Percentiles rank a stretch among this genome's conserved stretches.
These are phyloP conservation scores for Penaeus vannamei DNA, from an alignment of 1,140 invertebrate genomes.

Conservation along the genomic window DNA sequence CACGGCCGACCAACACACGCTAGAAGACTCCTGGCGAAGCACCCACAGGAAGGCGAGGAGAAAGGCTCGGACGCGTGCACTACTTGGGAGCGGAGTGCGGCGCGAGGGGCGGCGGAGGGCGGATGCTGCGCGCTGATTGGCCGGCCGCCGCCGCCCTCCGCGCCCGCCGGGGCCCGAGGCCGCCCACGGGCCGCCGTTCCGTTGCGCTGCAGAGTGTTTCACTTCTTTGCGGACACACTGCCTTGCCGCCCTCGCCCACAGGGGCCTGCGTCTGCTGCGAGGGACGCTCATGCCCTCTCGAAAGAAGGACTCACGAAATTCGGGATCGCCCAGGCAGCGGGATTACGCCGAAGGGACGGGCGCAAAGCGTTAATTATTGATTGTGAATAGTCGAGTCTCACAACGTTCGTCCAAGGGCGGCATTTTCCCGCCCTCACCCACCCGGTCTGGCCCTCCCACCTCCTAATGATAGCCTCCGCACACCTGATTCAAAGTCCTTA, in stretches of 20 bases:
- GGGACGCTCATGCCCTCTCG: no score
- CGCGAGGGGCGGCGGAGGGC: slow-evolving; percentile 33
- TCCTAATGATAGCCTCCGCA: slow-evolving; percentile 57
- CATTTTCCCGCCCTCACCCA: slow-evolving; percentile 63
- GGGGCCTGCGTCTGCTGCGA: no score
- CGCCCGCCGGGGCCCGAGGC: slow-evolving; percentile 42
- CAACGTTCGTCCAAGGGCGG: slow-evolving; percentile 40
- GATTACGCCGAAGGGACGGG: no score
- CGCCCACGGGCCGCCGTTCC: slow-evolving; percentile 49
- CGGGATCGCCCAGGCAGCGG: no score
- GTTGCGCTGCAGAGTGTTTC: slow-evolving; percentile 21
- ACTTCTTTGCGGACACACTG: background rate
- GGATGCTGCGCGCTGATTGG: slow-evolving; percentile 51
- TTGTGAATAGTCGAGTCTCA: slow-evolving; percentile 19
- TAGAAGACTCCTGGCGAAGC: background rate
- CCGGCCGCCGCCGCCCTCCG: slow-evolving; percentile 1
- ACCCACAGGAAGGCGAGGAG: background rate
- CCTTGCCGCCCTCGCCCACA: no score
- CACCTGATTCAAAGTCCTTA: slow-evolving; percentile 7
- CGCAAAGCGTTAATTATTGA: no score
- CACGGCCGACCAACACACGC: no score
- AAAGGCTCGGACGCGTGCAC: slow-evolving; percentile 26
- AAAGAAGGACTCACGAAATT: no score
- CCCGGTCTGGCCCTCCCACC: slow-evolving; percentile 59
- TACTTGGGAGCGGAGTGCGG: slow-evolving; percentile 21